Percentiles rank a stretch among this genome's conserved stretches.
Conservation (phyloP, 1,140 invertebrate genomes). For the Bombus superbus region DNA sequence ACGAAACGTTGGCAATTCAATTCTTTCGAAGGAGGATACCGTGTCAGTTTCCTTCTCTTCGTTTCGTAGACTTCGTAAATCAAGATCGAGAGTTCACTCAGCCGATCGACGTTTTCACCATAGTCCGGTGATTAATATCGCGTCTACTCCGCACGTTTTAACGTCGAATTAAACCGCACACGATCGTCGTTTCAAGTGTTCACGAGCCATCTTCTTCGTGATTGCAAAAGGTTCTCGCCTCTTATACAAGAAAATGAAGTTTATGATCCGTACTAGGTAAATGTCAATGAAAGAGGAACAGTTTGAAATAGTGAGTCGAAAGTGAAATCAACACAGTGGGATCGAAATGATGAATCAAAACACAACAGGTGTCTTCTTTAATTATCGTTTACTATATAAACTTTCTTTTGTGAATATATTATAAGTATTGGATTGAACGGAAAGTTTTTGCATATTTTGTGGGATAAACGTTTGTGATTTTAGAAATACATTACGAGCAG, state of each 20-base stretch:
- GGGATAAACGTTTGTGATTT: no score
- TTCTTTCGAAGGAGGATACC: neutral
- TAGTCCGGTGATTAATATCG: neutral
- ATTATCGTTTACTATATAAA: neutral
- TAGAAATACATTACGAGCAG: neutral
- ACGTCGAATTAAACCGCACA: neutral
- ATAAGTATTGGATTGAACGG: no score
- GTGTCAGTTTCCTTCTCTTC: neutral
- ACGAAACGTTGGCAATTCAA: neutral
- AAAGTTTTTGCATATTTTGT: no score
- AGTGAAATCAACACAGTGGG: neutral
- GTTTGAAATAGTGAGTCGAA: neutral
- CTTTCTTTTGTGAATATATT: no score
- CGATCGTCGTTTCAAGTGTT: neutral
- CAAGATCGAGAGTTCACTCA: conserved; percentile 10
- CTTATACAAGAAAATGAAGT: conserved; percentile 1
- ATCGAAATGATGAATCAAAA: neutral
- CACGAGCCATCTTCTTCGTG: no score
- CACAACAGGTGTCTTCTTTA: neutral
- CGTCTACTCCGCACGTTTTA: conserved; percentile 3
- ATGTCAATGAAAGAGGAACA: neutral
- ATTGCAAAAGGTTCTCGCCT: neutral
- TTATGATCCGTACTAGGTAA: neutral
- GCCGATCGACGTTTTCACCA: conserved; percentile 36
- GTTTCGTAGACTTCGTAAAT: conserved; percentile 10